A percentile compares a stretch with the other conserved stretches of the same genome.
Evolutionary conservation across 2,797 vertebrate species (phyloP).

Genomic region (Coregonus ussuriensis): DNA sequence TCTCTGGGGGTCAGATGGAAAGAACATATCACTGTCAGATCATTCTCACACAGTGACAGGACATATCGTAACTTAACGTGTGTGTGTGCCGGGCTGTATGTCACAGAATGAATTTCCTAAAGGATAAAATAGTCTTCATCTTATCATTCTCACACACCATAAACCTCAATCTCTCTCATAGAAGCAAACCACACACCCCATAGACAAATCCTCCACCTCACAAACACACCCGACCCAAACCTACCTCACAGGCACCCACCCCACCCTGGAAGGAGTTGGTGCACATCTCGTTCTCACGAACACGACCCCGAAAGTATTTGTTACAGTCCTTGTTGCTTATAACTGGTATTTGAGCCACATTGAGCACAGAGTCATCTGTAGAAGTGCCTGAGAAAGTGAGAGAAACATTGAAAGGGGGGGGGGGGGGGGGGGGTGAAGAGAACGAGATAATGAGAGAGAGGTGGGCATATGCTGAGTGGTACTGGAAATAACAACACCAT

Average conservation of each 20-base stretch:
- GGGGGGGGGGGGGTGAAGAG: neutral
- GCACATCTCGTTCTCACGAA: constrained; percentile 91
- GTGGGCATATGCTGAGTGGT: constrained; percentile 43
- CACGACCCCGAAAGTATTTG: constrained; percentile 78
- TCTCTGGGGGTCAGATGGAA: constrained; percentile 74
- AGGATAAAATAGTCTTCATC: neutral
- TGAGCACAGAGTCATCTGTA: constrained; percentile 78
- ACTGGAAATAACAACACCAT: constrained; percentile 50
- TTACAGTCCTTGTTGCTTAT: constrained; percentile 86
- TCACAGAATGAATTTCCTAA: neutral
- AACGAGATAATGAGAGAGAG: constrained; percentile 5
- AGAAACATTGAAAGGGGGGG: neutral
- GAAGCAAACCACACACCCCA: neutral
- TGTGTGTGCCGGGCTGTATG: no score
- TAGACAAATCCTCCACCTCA: neutral
- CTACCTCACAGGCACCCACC: constrained; percentile 91
- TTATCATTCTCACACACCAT: neutral
- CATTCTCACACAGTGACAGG: neutral
- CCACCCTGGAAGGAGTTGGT: constrained; percentile 77
- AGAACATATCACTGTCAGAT: neutral
- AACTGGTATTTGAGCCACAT: constrained; percentile 83
- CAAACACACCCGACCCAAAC: constrained; percentile 27
- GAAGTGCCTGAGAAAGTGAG: constrained; percentile 74
- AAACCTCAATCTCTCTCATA: neutral
- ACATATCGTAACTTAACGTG: no score